phyloP scores from a whole-genome alignment of 2,888 invertebrate species.

The Tetragonula carbonaria region DNA sequence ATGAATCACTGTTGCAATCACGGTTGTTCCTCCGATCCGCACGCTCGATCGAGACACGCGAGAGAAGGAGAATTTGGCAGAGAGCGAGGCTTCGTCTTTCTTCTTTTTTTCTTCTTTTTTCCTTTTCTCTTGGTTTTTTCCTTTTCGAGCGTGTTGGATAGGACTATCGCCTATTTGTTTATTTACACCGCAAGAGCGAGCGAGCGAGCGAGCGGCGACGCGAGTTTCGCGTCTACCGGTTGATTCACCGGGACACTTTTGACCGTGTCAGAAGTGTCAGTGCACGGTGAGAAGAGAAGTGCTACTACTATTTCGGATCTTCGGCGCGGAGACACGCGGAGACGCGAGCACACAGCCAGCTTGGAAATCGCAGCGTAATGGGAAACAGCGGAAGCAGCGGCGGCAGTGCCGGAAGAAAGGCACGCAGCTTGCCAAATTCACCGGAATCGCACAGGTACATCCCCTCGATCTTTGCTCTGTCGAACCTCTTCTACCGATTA shows the following conservation, averaged over 20 bases:
- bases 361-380: conserved; percentile 66
- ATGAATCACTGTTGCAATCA: conserved; percentile 17
- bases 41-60: background rate
- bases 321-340: background rate
- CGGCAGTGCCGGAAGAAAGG: conserved; percentile 86
- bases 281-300: conserved; percentile 18
- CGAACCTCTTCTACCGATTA: no score
- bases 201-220: background rate
- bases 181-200: conserved; percentile 27
- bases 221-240: conserved; percentile 53
- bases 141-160: no score
- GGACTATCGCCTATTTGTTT: conserved; percentile 47
- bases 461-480: no score
- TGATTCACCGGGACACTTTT: conserved; percentile 62
- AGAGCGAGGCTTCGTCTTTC: background rate
- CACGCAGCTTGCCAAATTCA: conserved; percentile 91
- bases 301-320: conserved; percentile 42
- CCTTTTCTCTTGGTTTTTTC: no score
- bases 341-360: background rate
- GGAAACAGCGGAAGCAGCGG: conserved; percentile 83
- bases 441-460: conserved; percentile 90
- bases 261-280: conserved; percentile 57
- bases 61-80: background rate
- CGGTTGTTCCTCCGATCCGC: background rate
- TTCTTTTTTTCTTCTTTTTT: no score